Evolutionary conservation across 1,140 invertebrate species (phyloP), one percentile per base, ranked within the genome.

Genomic region (Drosophila suzukii): DNA sequence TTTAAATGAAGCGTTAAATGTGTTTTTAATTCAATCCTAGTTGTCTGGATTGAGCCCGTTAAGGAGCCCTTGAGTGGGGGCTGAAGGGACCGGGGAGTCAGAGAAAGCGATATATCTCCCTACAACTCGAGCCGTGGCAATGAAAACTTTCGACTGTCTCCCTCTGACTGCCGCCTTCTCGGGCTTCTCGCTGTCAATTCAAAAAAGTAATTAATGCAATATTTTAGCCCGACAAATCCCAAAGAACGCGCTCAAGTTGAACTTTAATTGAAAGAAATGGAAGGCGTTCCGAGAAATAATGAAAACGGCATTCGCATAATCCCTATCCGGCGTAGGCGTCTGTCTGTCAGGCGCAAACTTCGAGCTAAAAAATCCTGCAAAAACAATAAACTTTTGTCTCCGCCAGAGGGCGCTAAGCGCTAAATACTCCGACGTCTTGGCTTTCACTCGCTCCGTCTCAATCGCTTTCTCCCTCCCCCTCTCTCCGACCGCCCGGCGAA

Each of bases 341-440:
- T 82, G 83, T 88, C 75, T 79, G 79, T 83, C 76, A 80, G 78
- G 67, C 44, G 67, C 79, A 71, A 82, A 89, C 73, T 88, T 80
- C 46, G 10, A 47, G 65, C 46, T 60, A 30, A 78, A 67, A 61
- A 71, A 61, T 62, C 46, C 71, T 50, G 50, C 66, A 63, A 66
- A 75, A 79, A 79, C 59, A 80, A 75, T 61, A 73, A 78, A 82
- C 72, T 83, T 67, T 83, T 83, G 74, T 71, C 49, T 51, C 47
- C 51, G 62, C 79, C 75, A 27, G 63, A 65, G 56, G 74, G 77
- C 63, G 63, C 67, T 78, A 71, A 82, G 63, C 61, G 57, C 75
- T 84, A 80, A 84, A 80, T 78, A 55, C 60, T 20, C 65, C 68
- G 68, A 27, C 41, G 60, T 53, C 51, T 50, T 60, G 32, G 60